Evolutionary conservation across 2,888 invertebrate genomes (phyloP), one percentile per base, ranked within the genome.

Genomic region (Tineola bisselliella): DNA sequence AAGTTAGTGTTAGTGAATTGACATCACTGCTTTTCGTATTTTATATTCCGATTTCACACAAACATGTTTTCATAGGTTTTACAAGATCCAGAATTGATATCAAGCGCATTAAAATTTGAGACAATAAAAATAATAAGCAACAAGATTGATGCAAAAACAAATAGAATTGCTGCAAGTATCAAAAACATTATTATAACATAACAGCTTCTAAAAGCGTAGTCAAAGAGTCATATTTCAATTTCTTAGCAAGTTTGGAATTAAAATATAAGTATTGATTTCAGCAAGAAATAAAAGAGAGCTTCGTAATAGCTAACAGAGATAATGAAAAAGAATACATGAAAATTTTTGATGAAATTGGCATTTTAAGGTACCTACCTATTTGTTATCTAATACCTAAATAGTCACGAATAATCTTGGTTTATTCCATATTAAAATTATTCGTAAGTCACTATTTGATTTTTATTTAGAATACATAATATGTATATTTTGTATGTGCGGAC

Each of bases 241-340:
- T n/a, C n/a, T n/a, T n/a, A n/a, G n/a, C n/a, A 25, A 25, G 6
- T 25, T 57, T 66, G 48, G 33, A 44, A 15, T 58, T n/a, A 25
- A 25, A 25, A 44, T 13, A 1, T 11, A 19, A 59, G 15, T 52
- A 70, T 69, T 74, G 73, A 65, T 79, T 78, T 58, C 64, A 84
- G 84, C 77, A 79, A 80, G 87, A 86, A 73, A 74, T 84, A 72
- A 84, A 81, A 65, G 84, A 87, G 72, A 86, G 87, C 74, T 80
- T 84, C 64, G 83, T 83, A 30, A 62, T 82, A 58, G 70, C 63
- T 38, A 70, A 71, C 38, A 70, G 68, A 25, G 70, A 73, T 61
- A 69, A 77, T 64, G 69, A 68, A 61, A 61, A 59, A 15, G 69
- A 76, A 59, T 82, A 78, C 65, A 63, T 70, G 52, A 66, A 66